A percentile compares a stretch with the other conserved stretches of the same genome.
Evolutionary conservation across 1,140 invertebrate genomes (phyloP).

Genomic region (Aphelinus certus): DNA sequence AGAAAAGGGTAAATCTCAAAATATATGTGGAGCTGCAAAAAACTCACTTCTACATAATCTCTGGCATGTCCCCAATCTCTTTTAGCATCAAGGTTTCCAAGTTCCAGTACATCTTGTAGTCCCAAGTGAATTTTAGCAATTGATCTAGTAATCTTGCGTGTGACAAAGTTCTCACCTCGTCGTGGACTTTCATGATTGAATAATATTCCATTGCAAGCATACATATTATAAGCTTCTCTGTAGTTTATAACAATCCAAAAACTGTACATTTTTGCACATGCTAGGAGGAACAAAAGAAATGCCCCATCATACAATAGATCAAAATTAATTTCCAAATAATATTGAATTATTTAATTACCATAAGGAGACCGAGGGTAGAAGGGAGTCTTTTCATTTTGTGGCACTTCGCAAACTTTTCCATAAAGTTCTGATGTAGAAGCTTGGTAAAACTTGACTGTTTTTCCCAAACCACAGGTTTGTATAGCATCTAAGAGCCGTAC

Average conservation of each 20-base stretch:
- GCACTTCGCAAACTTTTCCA: slow-evolving; percentile 96
- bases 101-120: slow-evolving; percentile 85
- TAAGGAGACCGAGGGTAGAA: slow-evolving; percentile 99
- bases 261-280: slow-evolving; percentile 97
- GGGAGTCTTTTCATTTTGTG: slow-evolving; percentile 97
- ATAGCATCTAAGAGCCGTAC: slow-evolving; percentile 95
- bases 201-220: slow-evolving; percentile 97
- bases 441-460: slow-evolving; percentile 93
- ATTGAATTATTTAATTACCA: slow-evolving; percentile 73
- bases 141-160: slow-evolving; percentile 96
- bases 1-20: not conserved
- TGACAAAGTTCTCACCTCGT: slow-evolving; percentile 98
- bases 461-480: slow-evolving; percentile 88
- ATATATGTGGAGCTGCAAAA: not conserved
- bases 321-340: not conserved
- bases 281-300: slow-evolving; percentile 67
- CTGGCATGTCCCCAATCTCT: slow-evolving; percentile 99
- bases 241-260: slow-evolving; percentile 99
- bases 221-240: slow-evolving; percentile 97
- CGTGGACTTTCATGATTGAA: slow-evolving; percentile 99
- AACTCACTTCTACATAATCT: slow-evolving; percentile 93
- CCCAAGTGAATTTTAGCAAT: slow-evolving; percentile 96
- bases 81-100: slow-evolving; percentile 96
- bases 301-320: no score
- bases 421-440: slow-evolving; percentile 98